Evolutionary conservation across 2,888 invertebrate genomes (phyloP).

Genomic region (Oxycera nigricornis): DNA sequence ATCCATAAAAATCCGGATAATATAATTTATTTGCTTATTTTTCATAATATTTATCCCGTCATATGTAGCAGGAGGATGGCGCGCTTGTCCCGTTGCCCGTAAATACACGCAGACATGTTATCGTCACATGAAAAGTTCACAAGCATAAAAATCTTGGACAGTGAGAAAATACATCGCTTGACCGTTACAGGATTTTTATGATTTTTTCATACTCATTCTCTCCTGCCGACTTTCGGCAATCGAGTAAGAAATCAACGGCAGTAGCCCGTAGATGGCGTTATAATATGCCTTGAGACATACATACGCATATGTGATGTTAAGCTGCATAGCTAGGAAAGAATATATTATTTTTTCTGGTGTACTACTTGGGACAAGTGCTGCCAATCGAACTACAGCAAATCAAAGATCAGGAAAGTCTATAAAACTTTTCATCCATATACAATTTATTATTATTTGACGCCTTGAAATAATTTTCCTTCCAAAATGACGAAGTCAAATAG

Average conservation of each 20-base stretch:
- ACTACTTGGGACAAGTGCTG: background rate
- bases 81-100: conserved; percentile 33
- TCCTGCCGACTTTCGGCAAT: background rate
- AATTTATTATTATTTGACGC: too few species aligned
- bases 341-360: too few species aligned
- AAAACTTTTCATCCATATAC: too few species aligned
- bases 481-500: too few species aligned
- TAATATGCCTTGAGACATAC: conserved; percentile 10
- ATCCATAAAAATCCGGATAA: conserved; percentile 44
- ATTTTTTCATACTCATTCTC: conserved; percentile 43
- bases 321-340: background rate
- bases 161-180: conserved; percentile 41
- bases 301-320: background rate
- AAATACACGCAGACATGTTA: conserved; percentile 36
- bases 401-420: too few species aligned
- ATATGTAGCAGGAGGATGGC: conserved; percentile 27
- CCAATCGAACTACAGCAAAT: too few species aligned
- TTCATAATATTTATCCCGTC: conserved; percentile 47
- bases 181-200: conserved; percentile 46
- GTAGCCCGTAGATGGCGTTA: conserved; percentile 34
- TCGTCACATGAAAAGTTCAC: conserved; percentile 32
- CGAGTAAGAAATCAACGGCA: conserved; percentile 42
- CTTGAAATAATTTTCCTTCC: too few species aligned
- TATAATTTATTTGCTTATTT: conserved; percentile 48
- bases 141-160: conserved; percentile 44